Evolutionary conservation across 1,140 invertebrate species (phyloP).

Genomic region (Prorops nasuta): DNA sequence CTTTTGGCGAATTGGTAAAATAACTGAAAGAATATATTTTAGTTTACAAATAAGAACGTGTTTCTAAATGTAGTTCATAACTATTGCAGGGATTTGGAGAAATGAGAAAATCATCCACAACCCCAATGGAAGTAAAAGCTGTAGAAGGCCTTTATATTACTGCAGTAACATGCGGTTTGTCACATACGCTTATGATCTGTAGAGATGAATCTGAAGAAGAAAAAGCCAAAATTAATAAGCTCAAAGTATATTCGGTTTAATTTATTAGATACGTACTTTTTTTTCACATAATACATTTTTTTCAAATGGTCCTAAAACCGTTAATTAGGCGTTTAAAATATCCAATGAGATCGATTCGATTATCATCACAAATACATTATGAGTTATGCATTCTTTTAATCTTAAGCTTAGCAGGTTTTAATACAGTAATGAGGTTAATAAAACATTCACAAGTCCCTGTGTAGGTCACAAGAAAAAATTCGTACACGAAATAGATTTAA

Average conservation of each 20-base stretch:
- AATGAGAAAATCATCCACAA: constrained; percentile 81
- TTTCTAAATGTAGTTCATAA: constrained; percentile 9
- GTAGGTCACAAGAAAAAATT: constrained; percentile 9
- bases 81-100: constrained; percentile 78
- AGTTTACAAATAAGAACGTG: neutral
- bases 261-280: constrained; percentile 6
- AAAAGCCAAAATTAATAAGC: constrained; percentile 61
- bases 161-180: constrained; percentile 78
- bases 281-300: too few relatives aligned
- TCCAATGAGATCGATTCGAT: too few relatives aligned
- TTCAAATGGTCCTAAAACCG: too few relatives aligned
- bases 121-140: constrained; percentile 84
- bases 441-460: neutral
- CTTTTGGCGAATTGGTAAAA: constrained; percentile 85
- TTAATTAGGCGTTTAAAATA: too few relatives aligned
- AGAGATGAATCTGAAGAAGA: constrained; percentile 68
- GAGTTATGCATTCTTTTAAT: neutral
- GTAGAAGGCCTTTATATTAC: constrained; percentile 80
- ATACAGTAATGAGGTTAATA: neutral
- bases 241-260: constrained; percentile 61
- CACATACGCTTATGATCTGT: constrained; percentile 76
- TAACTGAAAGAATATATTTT: neutral
- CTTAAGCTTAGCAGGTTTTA: neutral
- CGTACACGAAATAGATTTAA: constrained; percentile 23
- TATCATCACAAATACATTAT: too few relatives aligned